These are phyloP conservation scores for Chromis chromis DNA, from an alignment of 2,797 vertebrate species.

Conservation along the genomic window DNA sequence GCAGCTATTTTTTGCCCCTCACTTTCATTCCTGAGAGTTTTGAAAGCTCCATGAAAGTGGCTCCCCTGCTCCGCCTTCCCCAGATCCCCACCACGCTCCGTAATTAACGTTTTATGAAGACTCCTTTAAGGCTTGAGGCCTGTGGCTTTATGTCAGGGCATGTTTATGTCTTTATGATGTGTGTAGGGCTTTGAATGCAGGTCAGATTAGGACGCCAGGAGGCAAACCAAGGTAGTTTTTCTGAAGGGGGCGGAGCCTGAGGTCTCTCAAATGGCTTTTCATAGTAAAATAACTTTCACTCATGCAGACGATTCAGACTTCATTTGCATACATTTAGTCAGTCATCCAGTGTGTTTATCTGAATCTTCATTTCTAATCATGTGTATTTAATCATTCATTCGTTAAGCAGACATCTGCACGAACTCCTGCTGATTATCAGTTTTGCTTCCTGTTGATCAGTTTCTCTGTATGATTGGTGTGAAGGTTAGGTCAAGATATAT, in stretches of 20 bases:
- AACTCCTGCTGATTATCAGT: too few relatives aligned
- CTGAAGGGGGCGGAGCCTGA: background rate
- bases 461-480: too few relatives aligned
- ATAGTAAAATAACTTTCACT: conserved; percentile 16
- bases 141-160: conserved; percentile 52
- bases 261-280: conserved; percentile 7
- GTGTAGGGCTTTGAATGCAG: conserved; percentile 25
- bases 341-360: too few relatives aligned
- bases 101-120: conserved; percentile 59
- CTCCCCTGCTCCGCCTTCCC: background rate
- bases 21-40: conserved; percentile 41
- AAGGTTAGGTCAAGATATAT: too few relatives aligned
- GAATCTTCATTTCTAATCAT: too few relatives aligned
- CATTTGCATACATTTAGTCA: too few relatives aligned
- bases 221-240: background rate
- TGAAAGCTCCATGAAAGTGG: conserved; percentile 5
- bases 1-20: conserved; percentile 46
- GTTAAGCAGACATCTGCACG: too few relatives aligned
- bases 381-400: too few relatives aligned
- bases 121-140: conserved; percentile 47
- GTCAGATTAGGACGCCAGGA: conserved; percentile 20
- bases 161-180: conserved; percentile 53
- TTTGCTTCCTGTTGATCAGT: too few relatives aligned
- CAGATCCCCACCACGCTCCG: conserved; percentile 26
- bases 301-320: background rate